These are phyloP conservation scores for Dunckerocampus dactyliophorus DNA, from an alignment of 2,113 vertebrate genomes.

Conservation along the genomic window DNA sequence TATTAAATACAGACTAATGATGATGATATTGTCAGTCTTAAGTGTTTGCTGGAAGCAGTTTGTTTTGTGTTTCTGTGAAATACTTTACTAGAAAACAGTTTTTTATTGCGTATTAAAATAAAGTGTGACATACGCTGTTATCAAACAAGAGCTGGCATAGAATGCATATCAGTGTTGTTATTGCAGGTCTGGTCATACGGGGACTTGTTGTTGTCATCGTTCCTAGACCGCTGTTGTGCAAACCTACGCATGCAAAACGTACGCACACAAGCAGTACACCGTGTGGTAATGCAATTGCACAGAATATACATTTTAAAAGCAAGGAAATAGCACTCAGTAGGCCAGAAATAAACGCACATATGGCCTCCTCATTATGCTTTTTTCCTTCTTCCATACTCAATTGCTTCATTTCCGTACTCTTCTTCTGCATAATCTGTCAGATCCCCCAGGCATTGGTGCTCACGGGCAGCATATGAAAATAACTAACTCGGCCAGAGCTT, in stretches of 20 bases:
- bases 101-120: too few species aligned
- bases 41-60: too few species aligned
- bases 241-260: neutral
- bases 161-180: too few species aligned
- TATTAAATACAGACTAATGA: too few species aligned
- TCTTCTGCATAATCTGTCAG: conserved; percentile 9
- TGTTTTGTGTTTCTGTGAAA: too few species aligned
- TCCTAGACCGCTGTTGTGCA: too few species aligned
- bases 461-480: conserved; percentile 3
- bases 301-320: neutral
- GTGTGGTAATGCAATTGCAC: neutral
- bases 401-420: neutral
- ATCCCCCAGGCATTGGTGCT: conserved; percentile 1
- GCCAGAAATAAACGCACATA: conserved; percentile 1
- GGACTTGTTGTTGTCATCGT: too few species aligned
- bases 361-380: neutral
- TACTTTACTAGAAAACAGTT: too few species aligned
- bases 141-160: too few species aligned
- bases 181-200: too few species aligned
- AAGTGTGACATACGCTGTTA: too few species aligned
- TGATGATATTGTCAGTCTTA: too few species aligned
- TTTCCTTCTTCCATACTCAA: neutral
- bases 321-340: neutral
- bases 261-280: neutral
- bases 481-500: conserved; percentile 1